Evolutionary conservation across 1,140 invertebrate species (phyloP), one percentile per base, ranked within the genome.

Genomic region (Pinna nobilis): DNA sequence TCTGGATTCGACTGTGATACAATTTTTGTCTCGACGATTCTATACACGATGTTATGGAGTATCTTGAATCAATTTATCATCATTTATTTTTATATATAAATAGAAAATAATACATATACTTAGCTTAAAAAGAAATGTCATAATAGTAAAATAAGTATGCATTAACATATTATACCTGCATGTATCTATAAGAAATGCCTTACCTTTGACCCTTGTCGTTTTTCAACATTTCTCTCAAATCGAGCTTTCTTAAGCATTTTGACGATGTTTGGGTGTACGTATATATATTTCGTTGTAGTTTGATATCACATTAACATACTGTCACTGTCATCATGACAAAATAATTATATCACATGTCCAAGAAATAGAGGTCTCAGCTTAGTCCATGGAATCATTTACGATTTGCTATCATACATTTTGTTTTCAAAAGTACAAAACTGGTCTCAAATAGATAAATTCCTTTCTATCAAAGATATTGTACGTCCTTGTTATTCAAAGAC

Each of bases 201-300:
- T 41, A 7, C 28, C 33, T 28, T 41, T 41, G 23, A 18, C 37
- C 32, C 51, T 39, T 50, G 60, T 47, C 33, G 35, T n/a, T 57
- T 9, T 41, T 20, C 49, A 18, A 28, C 11, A 28, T 30, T 44
- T 49, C 67, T 61, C 35, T 70, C 30, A 70, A 70, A 70, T 61
- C 57, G 60, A 25, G 67, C 67, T 33, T 70, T 70, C 28, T 70
- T 70, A 70, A 70, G 55, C 67, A 70, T 70, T 53, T 47, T 35
- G 47, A 33, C 55, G 33, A 30, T 33, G n/a, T 59, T 59, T 35
- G 33, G 30, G 33, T 59, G 33, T n/a, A 35, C 55, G 15, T 35
- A 35, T 33, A 59, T 59, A 35, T 33, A 35, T 59, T 35, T 59
- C 33, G 37, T n/a, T 11, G 18, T 9, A 18, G 13, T 33, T 35